Conservation (phyloP, 2,113 vertebrate genomes). For the Chionodraco myersi region DNA sequence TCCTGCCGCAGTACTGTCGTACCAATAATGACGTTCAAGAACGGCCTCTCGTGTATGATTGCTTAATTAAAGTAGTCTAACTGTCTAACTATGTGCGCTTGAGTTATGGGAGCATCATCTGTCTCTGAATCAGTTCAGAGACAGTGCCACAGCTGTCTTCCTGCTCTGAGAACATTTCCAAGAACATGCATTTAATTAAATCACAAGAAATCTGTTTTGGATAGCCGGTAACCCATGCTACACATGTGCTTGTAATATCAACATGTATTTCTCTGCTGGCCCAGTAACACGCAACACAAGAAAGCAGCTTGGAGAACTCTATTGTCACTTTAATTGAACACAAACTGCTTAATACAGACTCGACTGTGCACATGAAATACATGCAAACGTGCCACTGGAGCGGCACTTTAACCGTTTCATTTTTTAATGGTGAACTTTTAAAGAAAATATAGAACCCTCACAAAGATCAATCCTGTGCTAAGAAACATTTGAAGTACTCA, state of each 20-base stretch:
- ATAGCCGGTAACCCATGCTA: background rate
- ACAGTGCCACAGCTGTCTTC: conserved; percentile 13
- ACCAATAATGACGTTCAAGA: no score
- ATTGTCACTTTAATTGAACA: background rate
- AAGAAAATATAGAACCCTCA: conserved; percentile 27
- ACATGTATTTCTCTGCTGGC: background rate
- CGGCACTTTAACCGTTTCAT: background rate
- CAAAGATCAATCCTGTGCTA: conserved; percentile 3
- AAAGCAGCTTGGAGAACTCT: background rate
- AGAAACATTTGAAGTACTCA: background rate
- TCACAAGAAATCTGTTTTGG: conserved; percentile 15
- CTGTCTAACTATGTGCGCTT: background rate
- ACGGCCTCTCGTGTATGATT: no score
- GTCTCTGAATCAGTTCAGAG: background rate
- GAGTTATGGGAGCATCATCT: background rate
- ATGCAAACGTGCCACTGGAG: background rate
- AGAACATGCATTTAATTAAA: conserved; percentile 15
- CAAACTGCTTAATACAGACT: background rate
- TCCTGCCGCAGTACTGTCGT: no score
- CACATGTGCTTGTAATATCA: conserved; percentile 5
- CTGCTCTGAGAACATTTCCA: background rate
- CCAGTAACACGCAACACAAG: background rate
- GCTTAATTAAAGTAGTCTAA: no score
- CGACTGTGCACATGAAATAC: no score
- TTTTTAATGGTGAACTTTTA: background rate